Evolutionary conservation across 2,888 invertebrate species (phyloP).

Genomic region (Lithophane socia): DNA sequence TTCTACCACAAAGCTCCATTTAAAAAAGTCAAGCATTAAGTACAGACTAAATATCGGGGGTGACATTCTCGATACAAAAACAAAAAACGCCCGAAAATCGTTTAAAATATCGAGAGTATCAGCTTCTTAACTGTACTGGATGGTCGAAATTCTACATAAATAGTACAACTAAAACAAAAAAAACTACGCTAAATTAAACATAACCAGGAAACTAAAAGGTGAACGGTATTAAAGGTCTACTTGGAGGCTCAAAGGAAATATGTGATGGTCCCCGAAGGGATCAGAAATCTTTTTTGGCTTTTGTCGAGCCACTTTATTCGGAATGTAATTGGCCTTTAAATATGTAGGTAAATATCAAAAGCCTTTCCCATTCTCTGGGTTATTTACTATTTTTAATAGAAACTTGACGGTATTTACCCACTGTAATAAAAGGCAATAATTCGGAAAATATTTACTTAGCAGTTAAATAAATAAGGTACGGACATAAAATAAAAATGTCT

Average conservation of each 20-base stretch:
- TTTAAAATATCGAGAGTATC: constrained; percentile 30
- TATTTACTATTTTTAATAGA: constrained; percentile 57
- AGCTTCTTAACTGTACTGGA: constrained; percentile 70
- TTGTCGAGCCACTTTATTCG: constrained; percentile 70
- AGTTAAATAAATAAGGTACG: background rate
- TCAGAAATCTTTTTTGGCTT: constrained; percentile 72
- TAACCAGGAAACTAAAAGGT: constrained; percentile 67
- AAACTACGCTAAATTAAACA: constrained; percentile 66
- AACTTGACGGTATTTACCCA: constrained; percentile 37
- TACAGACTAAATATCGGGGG: background rate
- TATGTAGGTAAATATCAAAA: constrained; percentile 66
- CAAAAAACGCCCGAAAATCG: background rate
- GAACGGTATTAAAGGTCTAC: constrained; percentile 72
- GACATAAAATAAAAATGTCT: background rate
- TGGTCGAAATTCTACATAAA: constrained; percentile 63
- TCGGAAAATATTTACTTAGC: constrained; percentile 15
- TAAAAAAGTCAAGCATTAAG: constrained; percentile 18
- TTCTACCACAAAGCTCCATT: constrained; percentile 1
- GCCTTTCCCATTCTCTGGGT: constrained; percentile 58
- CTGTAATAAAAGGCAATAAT: constrained; percentile 8
- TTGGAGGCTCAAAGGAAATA: constrained; percentile 75
- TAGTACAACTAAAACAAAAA: constrained; percentile 38
- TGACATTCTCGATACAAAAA: constrained; percentile 29
- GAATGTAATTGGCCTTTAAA: constrained; percentile 75
- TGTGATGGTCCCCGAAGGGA: constrained; percentile 73